Base-by-base conservation (phyloP, 2,797 vertebrate species). In the Percopsis omiscomaycus region DNA sequence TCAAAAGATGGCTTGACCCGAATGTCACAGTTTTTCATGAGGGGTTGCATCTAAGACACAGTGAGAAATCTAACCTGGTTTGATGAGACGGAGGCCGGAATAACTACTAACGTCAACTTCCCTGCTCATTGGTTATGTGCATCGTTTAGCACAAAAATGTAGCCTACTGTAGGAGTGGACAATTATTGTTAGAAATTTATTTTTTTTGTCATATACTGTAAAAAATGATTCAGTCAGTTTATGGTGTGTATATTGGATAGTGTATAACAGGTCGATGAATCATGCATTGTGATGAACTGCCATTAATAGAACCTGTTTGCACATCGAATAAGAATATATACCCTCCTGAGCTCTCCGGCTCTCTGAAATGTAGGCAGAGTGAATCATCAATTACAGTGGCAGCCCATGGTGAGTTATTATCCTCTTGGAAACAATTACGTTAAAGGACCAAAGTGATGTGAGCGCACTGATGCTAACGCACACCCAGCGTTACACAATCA, bases 1-100 rank as follows among this genome's bases (percentile, higher is more conserved):
- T 87, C 84, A 86, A 76, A 79, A 71, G 88, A 88, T 72, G 86
- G 80, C 65, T 64, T 86, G 87, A 90, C 89, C 89, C 78, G 30
- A 84, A 89, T 80, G 79, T 88, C 86, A 66, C 57, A 73, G 50
- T 71, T 77, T 55, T 82, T 49, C 50, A 72, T 53, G 15, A 73
- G 59, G 61, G 64, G 64, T 71, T 67, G 65, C 53, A 3, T 27
- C 59, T 69, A 66, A 54, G 73, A 77, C 76, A 75, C 4, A 28
- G 63, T 8, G 55, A 59, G 61, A 70, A 78, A 65, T 64, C 65
- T 56, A 73, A 75, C 76, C 61, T 51, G 74, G 63, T 75, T 71
- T 72, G 60, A 78, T 69, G 47, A 68, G 66, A 74, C 50, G 55
- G 54, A 46, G 45, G 29, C 59, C 42, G 11, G 4, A 58, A 60